phyloP scores from a whole-genome alignment of 1,140 invertebrate species.

The Vanessa tameamea region DNA sequence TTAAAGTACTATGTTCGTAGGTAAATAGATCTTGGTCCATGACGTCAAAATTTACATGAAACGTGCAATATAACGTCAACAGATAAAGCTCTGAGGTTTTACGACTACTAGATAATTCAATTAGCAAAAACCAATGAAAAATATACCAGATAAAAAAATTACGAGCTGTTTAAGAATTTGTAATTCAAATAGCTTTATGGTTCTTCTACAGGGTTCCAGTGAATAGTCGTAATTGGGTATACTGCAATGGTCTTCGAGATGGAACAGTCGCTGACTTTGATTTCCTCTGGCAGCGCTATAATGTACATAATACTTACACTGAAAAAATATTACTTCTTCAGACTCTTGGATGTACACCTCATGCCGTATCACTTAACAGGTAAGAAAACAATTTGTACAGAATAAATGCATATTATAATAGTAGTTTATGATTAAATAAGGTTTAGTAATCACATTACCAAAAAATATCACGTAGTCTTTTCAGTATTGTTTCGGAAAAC shows the following conservation, averaged over 20 bases:
- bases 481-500: too few species aligned
- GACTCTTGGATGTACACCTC: constrained; percentile 79
- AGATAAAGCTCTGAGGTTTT: neutral
- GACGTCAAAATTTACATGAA: too few species aligned
- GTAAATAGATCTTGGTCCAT: too few species aligned
- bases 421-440: too few species aligned
- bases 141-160: too few species aligned
- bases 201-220: constrained; percentile 71
- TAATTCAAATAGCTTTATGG: too few species aligned
- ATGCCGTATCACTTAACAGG: constrained; percentile 62
- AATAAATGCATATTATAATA: too few species aligned
- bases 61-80: too few species aligned
- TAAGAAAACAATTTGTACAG: constrained; percentile 55
- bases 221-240: constrained; percentile 82
- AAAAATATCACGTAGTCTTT: too few species aligned
- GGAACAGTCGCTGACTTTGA: constrained; percentile 76
- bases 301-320: constrained; percentile 70
- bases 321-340: constrained; percentile 80
- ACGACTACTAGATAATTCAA: neutral
- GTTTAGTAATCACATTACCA: too few species aligned
- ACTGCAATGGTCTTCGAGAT: constrained; percentile 82
- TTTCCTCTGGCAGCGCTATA: constrained; percentile 78
- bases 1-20: neutral
- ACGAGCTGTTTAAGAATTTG: too few species aligned
- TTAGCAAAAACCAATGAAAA: too few species aligned